Percentiles rank a stretch among this genome's conserved stretches.
These are phyloP conservation scores for Lucinisca nassula DNA, from an alignment of 2,888 invertebrate genomes.

Conservation along the genomic window DNA sequence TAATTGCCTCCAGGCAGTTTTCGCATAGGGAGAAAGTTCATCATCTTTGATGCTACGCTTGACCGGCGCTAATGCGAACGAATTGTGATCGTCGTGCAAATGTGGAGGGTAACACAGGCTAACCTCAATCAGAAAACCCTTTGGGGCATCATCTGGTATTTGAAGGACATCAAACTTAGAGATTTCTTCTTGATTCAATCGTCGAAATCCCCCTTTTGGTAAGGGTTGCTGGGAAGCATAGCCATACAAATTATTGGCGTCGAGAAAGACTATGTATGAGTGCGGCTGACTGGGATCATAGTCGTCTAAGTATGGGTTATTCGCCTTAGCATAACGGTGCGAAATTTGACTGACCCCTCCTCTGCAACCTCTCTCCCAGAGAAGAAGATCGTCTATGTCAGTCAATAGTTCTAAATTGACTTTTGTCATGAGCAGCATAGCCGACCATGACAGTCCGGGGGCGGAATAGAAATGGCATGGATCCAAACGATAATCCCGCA, in stretches of 20 bases:
- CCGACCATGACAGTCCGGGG: not conserved
- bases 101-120: constrained; percentile 87
- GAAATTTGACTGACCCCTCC: constrained; percentile 66
- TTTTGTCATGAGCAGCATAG: constrained; percentile 37
- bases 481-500: constrained; percentile 76
- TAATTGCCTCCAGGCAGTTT: not conserved
- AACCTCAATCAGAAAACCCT: constrained; percentile 87
- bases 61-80: constrained; percentile 79
- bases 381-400: constrained; percentile 74
- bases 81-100: constrained; percentile 84
- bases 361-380: constrained; percentile 61
- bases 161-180: not conserved
- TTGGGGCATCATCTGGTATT: not conserved
- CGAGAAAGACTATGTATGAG: constrained; percentile 16
- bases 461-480: constrained; percentile 11
- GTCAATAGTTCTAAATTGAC: constrained; percentile 75
- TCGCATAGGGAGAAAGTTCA: not conserved
- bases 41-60: not conserved
- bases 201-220: constrained; percentile 68
- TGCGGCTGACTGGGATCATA: not conserved
- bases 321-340: constrained; percentile 15
- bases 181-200: not conserved
- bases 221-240: constrained; percentile 74
- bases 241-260: constrained; percentile 47
- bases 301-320: not conserved